Evolutionary conservation across 2,113 vertebrate species (phyloP), one percentile per base, ranked within the genome.

Genomic region (Nycticryphes semicollaris): DNA sequence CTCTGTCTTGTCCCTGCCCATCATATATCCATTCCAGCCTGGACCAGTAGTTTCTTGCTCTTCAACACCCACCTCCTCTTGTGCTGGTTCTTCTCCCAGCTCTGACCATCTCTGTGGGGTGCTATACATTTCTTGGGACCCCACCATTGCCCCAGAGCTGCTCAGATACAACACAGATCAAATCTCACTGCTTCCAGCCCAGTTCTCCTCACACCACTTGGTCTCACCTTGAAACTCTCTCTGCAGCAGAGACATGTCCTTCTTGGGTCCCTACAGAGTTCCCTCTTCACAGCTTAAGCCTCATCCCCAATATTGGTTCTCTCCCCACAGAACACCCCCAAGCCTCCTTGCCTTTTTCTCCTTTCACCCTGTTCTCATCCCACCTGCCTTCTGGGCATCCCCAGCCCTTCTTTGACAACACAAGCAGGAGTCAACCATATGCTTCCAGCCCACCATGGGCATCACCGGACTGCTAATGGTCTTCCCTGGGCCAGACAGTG

Each of bases 341-440:
- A 78, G 33, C 21, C 14, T 78, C 43, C n/a, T 77, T 41, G 4
- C 14, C 24, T 23, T 79, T 68, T 87, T 35, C 31, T 88, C 19
- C 35, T 83, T 77, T 37, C 73, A 48, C 23, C 12, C 5, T 15
- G 19, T 39, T 54, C 64, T 27, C 64, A 68, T 60, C 25, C n/a
- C 37, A 51, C 10, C 20, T 50, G 11, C 16, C 54, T 54, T 63
- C n/a, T 59, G 45, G 59, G 15, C 21, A 64, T 6, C 6, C 20
- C 18, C 53, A 89, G 84, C 12, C 23, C n/a, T 53, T 63, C 33
- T 33, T 39, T 59, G 35, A 33, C 37, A 83, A 33, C 2, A 1
- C 0, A 1, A 82, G 27, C 23, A 64, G 53, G 43, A 75, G 20
- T 35, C n/a, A 63, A 3, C 9, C 4, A 3, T 39, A 10, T 0